Percentiles rank a stretch among this genome's conserved stretches.
Conservation (phyloP, 2,888 invertebrate genomes). For the Caenorhabditis sinica region DNA sequence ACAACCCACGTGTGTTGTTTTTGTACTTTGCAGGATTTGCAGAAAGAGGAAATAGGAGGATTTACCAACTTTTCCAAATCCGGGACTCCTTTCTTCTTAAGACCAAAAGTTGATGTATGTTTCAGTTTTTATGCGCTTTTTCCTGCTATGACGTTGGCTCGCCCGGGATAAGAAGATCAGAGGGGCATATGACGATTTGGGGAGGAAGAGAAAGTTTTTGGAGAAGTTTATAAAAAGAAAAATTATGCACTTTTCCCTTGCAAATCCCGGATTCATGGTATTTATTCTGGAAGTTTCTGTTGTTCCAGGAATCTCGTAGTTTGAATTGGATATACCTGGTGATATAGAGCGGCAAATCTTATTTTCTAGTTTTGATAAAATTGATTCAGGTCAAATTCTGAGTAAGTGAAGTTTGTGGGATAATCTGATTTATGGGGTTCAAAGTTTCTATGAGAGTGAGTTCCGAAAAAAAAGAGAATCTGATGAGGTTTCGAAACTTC, state of each 20-base stretch:
- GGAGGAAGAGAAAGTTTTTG: not conserved
- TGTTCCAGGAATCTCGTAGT: not conserved
- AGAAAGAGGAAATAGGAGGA: conserved; percentile 10
- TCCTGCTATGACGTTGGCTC: not conserved
- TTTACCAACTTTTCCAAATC: conserved; percentile 3
- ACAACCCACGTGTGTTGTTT: conserved; percentile 1
- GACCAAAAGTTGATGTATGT: not conserved
- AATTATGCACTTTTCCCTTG: not conserved
- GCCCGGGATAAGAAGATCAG: not conserved
- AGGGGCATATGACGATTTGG: conserved; percentile 1
- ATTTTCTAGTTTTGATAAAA: not conserved
- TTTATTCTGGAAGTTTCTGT: not conserved
- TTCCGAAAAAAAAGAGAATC: too few species aligned
- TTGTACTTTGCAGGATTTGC: not conserved
- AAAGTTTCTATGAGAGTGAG: too few species aligned
- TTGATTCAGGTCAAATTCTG: not conserved
- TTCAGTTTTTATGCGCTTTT: conserved; percentile 21
- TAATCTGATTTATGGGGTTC: not conserved
- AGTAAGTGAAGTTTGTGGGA: not conserved
- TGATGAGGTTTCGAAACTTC: not conserved
- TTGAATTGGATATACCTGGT: too few species aligned
- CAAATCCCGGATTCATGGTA: not conserved
- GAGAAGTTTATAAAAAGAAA: not conserved
- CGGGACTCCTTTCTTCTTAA: not conserved
- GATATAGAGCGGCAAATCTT: too few species aligned